Base-by-base conservation (phyloP, 2,113 vertebrate species). In the Speoplatyrhinus poulsoni region DNA sequence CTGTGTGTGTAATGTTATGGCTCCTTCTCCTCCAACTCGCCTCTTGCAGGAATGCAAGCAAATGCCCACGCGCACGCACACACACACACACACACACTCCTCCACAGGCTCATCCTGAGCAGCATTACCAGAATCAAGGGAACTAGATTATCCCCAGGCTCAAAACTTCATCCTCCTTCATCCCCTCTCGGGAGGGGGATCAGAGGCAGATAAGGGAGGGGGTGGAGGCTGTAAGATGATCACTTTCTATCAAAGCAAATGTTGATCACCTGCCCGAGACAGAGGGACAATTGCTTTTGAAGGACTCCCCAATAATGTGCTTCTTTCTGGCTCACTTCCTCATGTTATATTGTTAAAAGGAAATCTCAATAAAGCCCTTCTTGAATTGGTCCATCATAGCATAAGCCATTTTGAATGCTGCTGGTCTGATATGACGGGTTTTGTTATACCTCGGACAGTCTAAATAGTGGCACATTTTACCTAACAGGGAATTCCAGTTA, bases 171-270 rank as follows among this genome's bases (percentile, higher is more conserved):
- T 89, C 83, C 84, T 71, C 81, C 82, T 77, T 89, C 63, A 81
- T 87, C 82, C 86, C 75, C 62, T 69, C 85, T 85, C 75, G 81
- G 78, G 84, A 83, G 79, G 67, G 36, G 79, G 74, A 82, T 89
- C 81, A 88, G 85, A 84, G 70, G 69, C 62, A 65, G 80, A 55
- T 67, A 36, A 67, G 83, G 70, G 58, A 17, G 6, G 48, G 26
- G 67, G 7, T 15, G 19, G 7, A n/a, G 61, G 67, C 16, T 6
- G 46, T 17, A 19, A 17, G 55, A 8, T 11, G 10, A n/a, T 60
- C 67, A 62, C 67, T 91, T 88, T 92, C 90, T 90, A 93, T 93
- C 90, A 90, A 85, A 78, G 67, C 62, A 72, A 85, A 91, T 92
- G 92, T 88, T 72, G 73, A 85, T 79, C 87, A 90, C 86, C 85